Conservation (phyloP, 92 coral and sea anemone species). For the Siderastrea radians region DNA sequence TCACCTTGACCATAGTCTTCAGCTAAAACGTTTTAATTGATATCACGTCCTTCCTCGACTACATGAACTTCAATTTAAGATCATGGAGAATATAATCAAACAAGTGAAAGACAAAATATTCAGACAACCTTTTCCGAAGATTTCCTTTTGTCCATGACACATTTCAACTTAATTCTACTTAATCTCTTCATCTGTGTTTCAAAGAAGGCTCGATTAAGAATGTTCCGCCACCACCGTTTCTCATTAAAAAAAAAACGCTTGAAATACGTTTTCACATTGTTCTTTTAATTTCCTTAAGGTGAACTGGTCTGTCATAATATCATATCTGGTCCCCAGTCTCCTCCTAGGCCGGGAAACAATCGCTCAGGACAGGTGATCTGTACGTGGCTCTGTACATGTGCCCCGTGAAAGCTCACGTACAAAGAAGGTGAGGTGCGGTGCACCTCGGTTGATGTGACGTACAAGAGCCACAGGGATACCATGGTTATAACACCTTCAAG, state of each 20-base stretch:
- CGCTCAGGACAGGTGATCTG: constrained; percentile 61
- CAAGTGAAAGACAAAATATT: too few relatives aligned
- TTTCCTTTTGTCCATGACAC: too few relatives aligned
- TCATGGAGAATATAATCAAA: too few relatives aligned
- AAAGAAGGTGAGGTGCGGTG: constrained; percentile 60
- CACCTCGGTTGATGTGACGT: constrained; percentile 57
- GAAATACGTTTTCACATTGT: background rate
- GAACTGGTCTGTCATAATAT: constrained; percentile 58
- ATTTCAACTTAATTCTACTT: too few relatives aligned
- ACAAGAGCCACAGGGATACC: constrained; percentile 82
- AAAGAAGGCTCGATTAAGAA: too few relatives aligned
- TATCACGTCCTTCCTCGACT: too few relatives aligned
- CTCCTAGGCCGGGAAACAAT: constrained; percentile 69
- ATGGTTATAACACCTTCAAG: constrained; percentile 34
- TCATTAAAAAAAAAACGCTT: background rate
- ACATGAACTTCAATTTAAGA: too few relatives aligned
- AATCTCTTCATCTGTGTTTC: too few relatives aligned
- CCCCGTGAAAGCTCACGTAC: constrained; percentile 72
- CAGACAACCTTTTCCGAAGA: too few relatives aligned
- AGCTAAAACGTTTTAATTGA: too few relatives aligned
- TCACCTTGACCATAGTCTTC: too few relatives aligned
- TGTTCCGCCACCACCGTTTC: too few relatives aligned
- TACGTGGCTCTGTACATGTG: constrained; percentile 38
- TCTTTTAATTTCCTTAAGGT: background rate
- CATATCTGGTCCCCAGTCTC: constrained; percentile 60